Base-by-base conservation (phyloP, 2,113 vertebrate species). In the Bettongia penicillata region DNA sequence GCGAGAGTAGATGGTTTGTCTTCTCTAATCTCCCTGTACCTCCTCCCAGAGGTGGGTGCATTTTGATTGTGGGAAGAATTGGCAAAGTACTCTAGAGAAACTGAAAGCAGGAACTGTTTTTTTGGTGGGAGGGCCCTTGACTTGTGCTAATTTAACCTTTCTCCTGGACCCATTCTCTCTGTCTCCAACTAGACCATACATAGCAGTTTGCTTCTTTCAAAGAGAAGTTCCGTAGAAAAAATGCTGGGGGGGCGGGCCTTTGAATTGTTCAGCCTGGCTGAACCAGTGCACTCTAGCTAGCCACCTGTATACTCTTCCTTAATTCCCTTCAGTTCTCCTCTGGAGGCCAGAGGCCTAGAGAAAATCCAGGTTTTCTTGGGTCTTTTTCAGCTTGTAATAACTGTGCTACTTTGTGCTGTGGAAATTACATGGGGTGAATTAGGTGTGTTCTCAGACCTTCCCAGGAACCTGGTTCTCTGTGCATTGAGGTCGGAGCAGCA, bases 261-360 rank as follows among this genome's bases (percentile, higher is more conserved):
- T 98, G 97, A 98, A 98, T 98, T 98, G 98, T 98, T 98, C 97
- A 98, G 94, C 84, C 16, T 93, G 97, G 97, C 96, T 96, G 96
- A 98, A 96, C 96, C 24, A 0, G 97, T 98, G 98, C 97, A 96
- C 97, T 97, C 95, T 97, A 57, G 93, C 95, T 93, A 28, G 14
- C 92, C 61, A 55, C 24, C 14, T 10, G 49, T 16, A n/a, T 48
- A 22, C 19, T 0, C 49, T 53, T 94, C 95, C 95, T 96, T 97
- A 97, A 96, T 98, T 97, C 95, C 94, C 92, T 97, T 97, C 94
- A 95, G 97, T 0, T 50, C 47, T 1, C 53, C 49, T 1, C 68
- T 14, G 1, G 0, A 22, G 89, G 24, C 53, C 57, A 1, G 93
- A 26, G 51, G 10, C 48, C 84, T 37, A 55, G 25, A 12, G 92